phyloP scores from a whole-genome alignment of 2,113 vertebrate genomes.

The Pimephales promelas region DNA sequence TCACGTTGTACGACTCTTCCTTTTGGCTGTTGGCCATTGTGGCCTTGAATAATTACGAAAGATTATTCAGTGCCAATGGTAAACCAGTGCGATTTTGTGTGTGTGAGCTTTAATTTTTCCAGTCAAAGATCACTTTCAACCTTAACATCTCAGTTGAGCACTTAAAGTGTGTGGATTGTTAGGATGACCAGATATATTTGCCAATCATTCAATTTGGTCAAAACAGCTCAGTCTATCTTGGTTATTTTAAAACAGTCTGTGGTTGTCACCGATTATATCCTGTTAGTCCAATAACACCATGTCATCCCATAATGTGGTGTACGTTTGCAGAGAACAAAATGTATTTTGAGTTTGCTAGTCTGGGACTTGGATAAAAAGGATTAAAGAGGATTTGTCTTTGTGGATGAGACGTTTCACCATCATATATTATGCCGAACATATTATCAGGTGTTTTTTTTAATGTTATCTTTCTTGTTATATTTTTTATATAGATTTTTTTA shows the following conservation, averaged over 20 bases:
- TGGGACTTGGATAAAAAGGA: not conserved
- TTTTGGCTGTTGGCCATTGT: not conserved
- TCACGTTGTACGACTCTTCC: no score
- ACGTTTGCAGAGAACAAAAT: conserved; percentile 2
- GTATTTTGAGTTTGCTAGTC: conserved; percentile 1
- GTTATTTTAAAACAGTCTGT: not conserved
- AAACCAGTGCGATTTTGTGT: not conserved
- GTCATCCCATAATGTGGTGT: conserved; percentile 14
- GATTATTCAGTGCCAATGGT: not conserved
- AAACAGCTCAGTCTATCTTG: not conserved
- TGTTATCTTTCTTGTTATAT: no score
- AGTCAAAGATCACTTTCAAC: conserved; percentile 7
- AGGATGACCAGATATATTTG: conserved; percentile 10
- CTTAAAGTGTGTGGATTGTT: conserved; percentile 4
- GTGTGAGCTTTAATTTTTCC: not conserved
- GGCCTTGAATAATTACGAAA: not conserved
- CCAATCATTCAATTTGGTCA: not conserved
- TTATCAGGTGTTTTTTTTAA: no score
- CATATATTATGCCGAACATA: not conserved
- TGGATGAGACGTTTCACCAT: not conserved
- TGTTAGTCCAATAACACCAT: not conserved
- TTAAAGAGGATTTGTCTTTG: not conserved
- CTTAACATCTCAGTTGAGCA: not conserved
- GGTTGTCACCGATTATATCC: conserved; percentile 2
- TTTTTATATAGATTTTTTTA: no score